Evolutionary conservation across 2,113 vertebrate genomes (phyloP).

Genomic region (Thalassoma bifasciatum): DNA sequence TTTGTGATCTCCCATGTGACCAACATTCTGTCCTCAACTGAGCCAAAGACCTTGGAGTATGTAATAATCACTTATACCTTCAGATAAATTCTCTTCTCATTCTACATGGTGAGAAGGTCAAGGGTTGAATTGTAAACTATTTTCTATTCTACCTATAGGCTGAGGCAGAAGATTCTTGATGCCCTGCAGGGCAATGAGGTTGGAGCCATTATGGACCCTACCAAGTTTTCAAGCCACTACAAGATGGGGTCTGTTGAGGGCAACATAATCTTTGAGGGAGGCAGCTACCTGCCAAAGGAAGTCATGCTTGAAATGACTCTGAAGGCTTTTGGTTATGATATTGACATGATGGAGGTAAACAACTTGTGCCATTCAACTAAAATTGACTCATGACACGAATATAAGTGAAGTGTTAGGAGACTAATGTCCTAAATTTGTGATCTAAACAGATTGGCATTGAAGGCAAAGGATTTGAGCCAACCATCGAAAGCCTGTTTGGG

Average conservation of each 20-base stretch:
- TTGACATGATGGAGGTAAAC: constrained; percentile 93
- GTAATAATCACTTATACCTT: constrained; percentile 62
- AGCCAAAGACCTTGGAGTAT: constrained; percentile 83
- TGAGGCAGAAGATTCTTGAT: constrained; percentile 84
- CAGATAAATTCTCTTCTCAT: neutral
- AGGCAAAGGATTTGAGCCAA: constrained; percentile 92
- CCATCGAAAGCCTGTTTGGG: constrained; percentile 92
- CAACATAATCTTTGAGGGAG: constrained; percentile 91
- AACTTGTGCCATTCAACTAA: neutral
- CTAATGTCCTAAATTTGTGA: neutral
- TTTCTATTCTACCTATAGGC: constrained; percentile 71
- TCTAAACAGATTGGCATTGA: constrained; percentile 89
- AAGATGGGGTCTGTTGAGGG: constrained; percentile 87
- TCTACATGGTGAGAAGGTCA: neutral
- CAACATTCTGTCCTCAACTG: constrained; percentile 90
- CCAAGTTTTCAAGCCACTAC: constrained; percentile 90
- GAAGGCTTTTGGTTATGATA: constrained; percentile 84
- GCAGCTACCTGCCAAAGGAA: constrained; percentile 89
- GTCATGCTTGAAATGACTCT: constrained; percentile 93
- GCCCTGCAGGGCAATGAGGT: constrained; percentile 85
- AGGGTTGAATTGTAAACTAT: neutral
- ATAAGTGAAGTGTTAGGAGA: neutral
- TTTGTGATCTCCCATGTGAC: constrained; percentile 90
- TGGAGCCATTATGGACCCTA: constrained; percentile 83
- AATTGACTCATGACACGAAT: neutral